Base-by-base conservation (phyloP, 2,797 vertebrate species). In the Halcyon leucocephala region DNA sequence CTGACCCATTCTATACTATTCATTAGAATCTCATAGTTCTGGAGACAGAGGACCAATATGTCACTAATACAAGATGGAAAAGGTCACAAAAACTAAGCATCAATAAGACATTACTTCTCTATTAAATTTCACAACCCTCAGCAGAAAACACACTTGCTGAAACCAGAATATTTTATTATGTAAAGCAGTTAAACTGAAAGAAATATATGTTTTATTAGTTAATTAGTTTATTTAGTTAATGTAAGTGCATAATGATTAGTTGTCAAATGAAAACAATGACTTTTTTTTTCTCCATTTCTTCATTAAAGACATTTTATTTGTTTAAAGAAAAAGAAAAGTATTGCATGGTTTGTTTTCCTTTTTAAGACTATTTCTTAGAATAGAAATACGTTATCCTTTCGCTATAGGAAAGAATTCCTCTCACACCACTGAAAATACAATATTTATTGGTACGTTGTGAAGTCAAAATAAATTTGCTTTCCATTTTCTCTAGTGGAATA, bases 71-170 rank as follows among this genome's bases (percentile, higher is more conserved):
- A 93, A 97, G 98, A 98, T 7, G 94, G 97, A 97, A 98, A 98
- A 98, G 98, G 98, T 98, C 98, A 98, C 97, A 95, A 97, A 98
- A 98, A 98, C 93, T 93, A 97, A 98, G 95, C 97, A 94, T 98
- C 97, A 98, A 97, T 98, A 98, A 98, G 97, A 96, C 89, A 97
- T 97, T 95, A 97, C 92, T 97, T 97, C 97, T 98, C 93, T 97
- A 97, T 98, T 98, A 97, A 97, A 97, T 98, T 98, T 95, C 95
- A 92, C 92, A 97, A 92, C 62, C 82, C 92, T 98, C 98, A 98
- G 98, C 97, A 97, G 93, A 98, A 98, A 97, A 96, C 85, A 89
- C 46, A 85, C 93, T 93, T 86, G 92, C 82, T 90, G 70, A 92
- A 97, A 88, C 69, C 61, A 91, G 94, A 97, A 86, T 95, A 94